Evolutionary conservation across 2,113 vertebrate genomes (phyloP), one percentile per base, ranked within the genome.

Genomic region (Cephalopterus ornatus): DNA sequence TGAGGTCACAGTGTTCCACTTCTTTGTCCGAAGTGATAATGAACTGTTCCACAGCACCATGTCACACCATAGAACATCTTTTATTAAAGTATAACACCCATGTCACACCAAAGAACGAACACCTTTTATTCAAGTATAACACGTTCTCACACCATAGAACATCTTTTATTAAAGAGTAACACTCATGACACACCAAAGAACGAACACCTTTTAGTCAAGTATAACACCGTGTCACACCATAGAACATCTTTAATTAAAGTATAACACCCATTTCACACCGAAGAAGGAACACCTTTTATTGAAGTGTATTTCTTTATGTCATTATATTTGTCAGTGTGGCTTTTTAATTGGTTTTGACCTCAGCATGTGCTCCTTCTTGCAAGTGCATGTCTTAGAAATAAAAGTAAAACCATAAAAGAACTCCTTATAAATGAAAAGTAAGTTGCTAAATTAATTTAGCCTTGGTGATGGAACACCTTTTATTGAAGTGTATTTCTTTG

Each of bases 1-100:
- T 20, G 84, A 96, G 96, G 96, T 97, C 97, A 79, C 59, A 0
- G 53, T 65, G 93, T 94, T 95, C 92, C 85, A 66, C 30, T 88
- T 96, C 79, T 93, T 52, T 85, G 78, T 68, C 65, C 66, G 15
- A 46, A 85, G 65, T 42, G 59, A 61, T 23, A 24, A 26, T 28
- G 77, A 77, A 39, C 22, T 8, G 1, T 24, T 84, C 55, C 32
- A 23, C 50, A 76, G 46, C 58, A 27, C 39, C 6, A 1, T 16
- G 46, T 39, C 49, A 42, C 53, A 67, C 5, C 39, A 4, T 0
- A 20, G 68, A 89, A 81, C 52, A 89, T 3, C 61, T 74, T 59
- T 67, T 81, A 59, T 81, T 0, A 23, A 74, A 39, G 22, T 27
- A 33, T 58, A 80, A 28, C 1, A 19, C 2, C 49, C 1, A 0